Percentiles rank a stretch among this genome's conserved stretches.
Conservation (phyloP, 2,113 vertebrate species). For the Vulpes lagopus region DNA sequence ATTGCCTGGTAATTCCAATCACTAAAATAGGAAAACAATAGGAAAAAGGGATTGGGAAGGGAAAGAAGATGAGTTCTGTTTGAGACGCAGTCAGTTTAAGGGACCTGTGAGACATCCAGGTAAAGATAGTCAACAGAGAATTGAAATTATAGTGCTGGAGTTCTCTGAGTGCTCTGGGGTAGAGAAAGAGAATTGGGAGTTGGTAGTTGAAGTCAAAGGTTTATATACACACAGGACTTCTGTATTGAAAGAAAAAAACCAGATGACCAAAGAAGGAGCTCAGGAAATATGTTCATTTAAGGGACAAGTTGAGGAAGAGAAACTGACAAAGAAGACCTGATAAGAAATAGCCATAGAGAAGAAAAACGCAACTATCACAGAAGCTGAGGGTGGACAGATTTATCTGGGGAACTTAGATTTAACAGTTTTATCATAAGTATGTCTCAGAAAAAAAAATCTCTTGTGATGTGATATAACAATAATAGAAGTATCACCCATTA, state of each 20-base stretch:
- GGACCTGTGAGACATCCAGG: background rate
- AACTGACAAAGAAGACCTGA: background rate
- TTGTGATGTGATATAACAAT: background rate
- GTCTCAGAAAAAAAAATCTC: background rate
- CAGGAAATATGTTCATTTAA: background rate
- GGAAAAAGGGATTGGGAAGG: background rate
- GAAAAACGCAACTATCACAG: background rate
- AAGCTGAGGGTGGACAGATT: background rate
- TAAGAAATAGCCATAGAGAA: background rate
- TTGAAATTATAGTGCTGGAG: background rate
- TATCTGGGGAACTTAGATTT: background rate
- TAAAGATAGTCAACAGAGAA: background rate
- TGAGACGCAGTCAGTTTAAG: background rate
- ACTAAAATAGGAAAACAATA: background rate
- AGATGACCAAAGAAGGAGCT: background rate
- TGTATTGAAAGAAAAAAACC: background rate
- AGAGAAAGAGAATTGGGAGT: background rate
- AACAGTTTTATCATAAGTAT: background rate
- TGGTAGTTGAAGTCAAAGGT: background rate
- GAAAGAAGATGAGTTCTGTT: constrained; percentile 20
- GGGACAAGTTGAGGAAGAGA: background rate
- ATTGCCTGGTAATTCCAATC: background rate
- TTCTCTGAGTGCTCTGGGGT: background rate
- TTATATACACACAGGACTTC: background rate
- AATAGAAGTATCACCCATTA: background rate